Base-by-base conservation (phyloP, 2,113 vertebrate genomes). In the Strix uralensis region DNA sequence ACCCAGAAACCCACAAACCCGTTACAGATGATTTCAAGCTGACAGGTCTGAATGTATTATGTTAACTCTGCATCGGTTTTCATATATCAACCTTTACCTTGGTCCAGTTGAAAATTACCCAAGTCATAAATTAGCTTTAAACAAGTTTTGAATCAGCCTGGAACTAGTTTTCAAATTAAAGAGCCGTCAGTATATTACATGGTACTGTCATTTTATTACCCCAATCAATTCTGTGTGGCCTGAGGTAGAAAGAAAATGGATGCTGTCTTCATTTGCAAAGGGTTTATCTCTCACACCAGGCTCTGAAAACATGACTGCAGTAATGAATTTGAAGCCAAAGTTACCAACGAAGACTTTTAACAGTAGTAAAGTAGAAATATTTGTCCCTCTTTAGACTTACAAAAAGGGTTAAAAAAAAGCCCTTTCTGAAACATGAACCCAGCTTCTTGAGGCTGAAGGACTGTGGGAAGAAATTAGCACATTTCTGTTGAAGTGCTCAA, bases 241-340 rank as follows among this genome's bases (percentile, higher is more conserved):
- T 67, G 95, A 97, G 97, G 98, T 97, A 97, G 97, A 98, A 97
- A 97, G 85, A 97, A 98, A 98, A 98, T 97, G 98, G 97, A 98
- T 96, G 97, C 97, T 97, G 97, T 98, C 98, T 98, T 98, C 98
- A 98, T 98, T 98, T 98, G 98, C 98, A 95, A 62, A 96, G 97
- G 98, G 98, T 99, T 99, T 99, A 99, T 99, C 99, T 99, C 97
- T 97, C 97, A 82, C 62, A 97, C 97, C 98, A 99, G 99, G 98
- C 98, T 97, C 89, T 86, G 97, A 97, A 98, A 98, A 98, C 97
- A 97, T 88, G 97, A 98, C 88, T 71, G 86, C 97, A 96, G 97
- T 98, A 98, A 99, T 98, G 98, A 98, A 98, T 92, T 98, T 96
- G 86, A 97, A 95, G 96, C 96, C 92, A 96, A 97, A 98, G 97